These are phyloP conservation scores for Steatocranus sp. DNA, from an alignment of 2,797 vertebrate genomes.

Conservation along the genomic window DNA sequence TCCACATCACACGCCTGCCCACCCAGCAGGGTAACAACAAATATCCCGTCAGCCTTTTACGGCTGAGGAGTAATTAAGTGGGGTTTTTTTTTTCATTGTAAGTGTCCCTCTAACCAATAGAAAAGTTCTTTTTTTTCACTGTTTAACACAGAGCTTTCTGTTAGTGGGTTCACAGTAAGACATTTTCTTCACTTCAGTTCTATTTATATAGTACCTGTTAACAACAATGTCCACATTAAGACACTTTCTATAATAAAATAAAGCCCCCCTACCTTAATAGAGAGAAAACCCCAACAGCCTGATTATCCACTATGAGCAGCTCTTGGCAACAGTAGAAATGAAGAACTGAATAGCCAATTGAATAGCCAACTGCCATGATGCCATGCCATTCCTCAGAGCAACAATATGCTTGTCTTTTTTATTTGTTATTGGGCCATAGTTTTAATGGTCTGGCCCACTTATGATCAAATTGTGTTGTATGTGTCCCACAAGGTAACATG, in stretches of 20 bases:
- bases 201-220: not conserved
- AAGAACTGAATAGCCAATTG: not conserved
- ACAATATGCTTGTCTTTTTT: not conserved
- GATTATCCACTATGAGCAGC: not conserved
- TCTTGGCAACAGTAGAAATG: not conserved
- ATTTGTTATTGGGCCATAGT: not conserved
- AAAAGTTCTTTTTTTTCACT: no score
- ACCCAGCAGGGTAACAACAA: no score
- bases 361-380: not conserved
- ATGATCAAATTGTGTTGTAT: not conserved
- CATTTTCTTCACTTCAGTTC: no score
- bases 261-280: not conserved
- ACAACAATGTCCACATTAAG: not conserved
- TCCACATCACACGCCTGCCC: no score
- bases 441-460: not conserved
- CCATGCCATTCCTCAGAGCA: not conserved
- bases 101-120: no score
- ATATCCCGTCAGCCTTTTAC: no score
- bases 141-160: no score
- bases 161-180: no score
- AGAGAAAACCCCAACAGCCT: not conserved
- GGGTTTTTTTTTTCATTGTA: no score
- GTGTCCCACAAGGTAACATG: not conserved
- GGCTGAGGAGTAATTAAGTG: no score
- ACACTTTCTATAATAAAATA: not conserved